Evolutionary conservation across 2,888 invertebrate species (phyloP).

Genomic region (Eulithis prunata): DNA sequence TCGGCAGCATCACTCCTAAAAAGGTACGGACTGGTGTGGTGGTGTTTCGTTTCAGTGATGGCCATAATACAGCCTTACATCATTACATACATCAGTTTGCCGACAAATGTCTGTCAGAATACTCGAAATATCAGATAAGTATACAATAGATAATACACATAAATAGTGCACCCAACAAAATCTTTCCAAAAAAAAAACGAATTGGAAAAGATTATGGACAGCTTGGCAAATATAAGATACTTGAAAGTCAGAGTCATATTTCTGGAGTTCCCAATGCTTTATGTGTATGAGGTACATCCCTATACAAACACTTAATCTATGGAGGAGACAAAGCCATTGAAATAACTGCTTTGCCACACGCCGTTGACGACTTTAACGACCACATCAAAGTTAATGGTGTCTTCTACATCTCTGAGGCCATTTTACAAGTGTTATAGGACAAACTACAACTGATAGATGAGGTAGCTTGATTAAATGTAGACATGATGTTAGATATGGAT

Average conservation of each 20-base stretch:
- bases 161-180: too few relatives aligned
- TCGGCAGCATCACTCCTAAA: too few relatives aligned
- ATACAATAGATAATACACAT: too few relatives aligned
- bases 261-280: neutral
- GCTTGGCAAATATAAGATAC: too few relatives aligned
- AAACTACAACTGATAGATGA: constrained; percentile 21
- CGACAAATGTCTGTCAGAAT: too few relatives aligned
- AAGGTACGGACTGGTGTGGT: too few relatives aligned
- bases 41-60: too few relatives aligned
- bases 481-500: neutral
- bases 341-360: constrained; percentile 34
- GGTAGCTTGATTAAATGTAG: constrained; percentile 10
- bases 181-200: too few relatives aligned
- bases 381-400: constrained; percentile 41
- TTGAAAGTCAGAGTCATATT: neutral
- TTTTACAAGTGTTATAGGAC: constrained; percentile 25
- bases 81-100: too few relatives aligned
- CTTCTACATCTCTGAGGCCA: constrained; percentile 20
- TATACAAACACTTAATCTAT: constrained; percentile 28
- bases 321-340: constrained; percentile 38
- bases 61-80: too few relatives aligned
- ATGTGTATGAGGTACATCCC: constrained; percentile 14
- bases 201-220: too few relatives aligned
- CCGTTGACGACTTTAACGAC: constrained; percentile 37
- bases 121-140: too few relatives aligned